These are phyloP conservation scores for Drosophila rufa DNA, from an alignment of 1,140 invertebrate genomes.

Conservation along the genomic window DNA sequence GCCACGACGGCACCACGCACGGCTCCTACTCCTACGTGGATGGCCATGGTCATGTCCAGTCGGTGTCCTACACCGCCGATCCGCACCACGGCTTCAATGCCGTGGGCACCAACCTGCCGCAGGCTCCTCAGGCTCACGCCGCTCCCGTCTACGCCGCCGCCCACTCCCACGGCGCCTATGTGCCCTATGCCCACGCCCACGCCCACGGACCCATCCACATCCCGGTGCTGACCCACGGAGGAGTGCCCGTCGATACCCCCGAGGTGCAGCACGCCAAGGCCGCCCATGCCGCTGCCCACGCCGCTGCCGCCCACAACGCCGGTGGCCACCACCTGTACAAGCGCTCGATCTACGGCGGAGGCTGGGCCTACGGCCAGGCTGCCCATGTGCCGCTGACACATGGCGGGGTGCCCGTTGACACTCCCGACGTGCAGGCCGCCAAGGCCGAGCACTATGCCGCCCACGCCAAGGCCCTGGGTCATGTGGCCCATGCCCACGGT, in stretches of 20 bases:
- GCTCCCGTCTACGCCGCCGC: slow-evolving; percentile 68
- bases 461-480: slow-evolving; percentile 86
- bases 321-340: slow-evolving; percentile 80
- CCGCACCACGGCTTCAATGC: slow-evolving; percentile 89
- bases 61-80: slow-evolving; percentile 89
- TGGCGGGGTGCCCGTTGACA: slow-evolving; percentile 87
- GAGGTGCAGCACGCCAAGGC: slow-evolving; percentile 88
- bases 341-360: slow-evolving; percentile 77
- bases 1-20: slow-evolving; percentile 88
- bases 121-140: slow-evolving; percentile 74
- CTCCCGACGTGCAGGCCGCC: slow-evolving; percentile 88
- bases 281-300: slow-evolving; percentile 87
- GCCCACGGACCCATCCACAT: slow-evolving; percentile 72
- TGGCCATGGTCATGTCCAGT: slow-evolving; percentile 88
- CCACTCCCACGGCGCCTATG: slow-evolving; percentile 54
- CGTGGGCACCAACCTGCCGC: slow-evolving; percentile 88
- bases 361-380: slow-evolving; percentile 68
- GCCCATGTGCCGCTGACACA: slow-evolving; percentile 86
- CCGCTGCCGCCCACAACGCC: slow-evolving; percentile 84
- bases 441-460: slow-evolving; percentile 88
- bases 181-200: slow-evolving; percentile 53
- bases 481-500: slow-evolving; percentile 76
- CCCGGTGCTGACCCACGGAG: slow-evolving; percentile 74
- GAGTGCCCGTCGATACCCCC: slow-evolving; percentile 86
- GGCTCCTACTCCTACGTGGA: slow-evolving; percentile 91